Percentiles rank a stretch among this genome's conserved stretches.
phyloP scores from a whole-genome alignment of 2,797 vertebrate genomes.

The Antennarius maculatus region DNA sequence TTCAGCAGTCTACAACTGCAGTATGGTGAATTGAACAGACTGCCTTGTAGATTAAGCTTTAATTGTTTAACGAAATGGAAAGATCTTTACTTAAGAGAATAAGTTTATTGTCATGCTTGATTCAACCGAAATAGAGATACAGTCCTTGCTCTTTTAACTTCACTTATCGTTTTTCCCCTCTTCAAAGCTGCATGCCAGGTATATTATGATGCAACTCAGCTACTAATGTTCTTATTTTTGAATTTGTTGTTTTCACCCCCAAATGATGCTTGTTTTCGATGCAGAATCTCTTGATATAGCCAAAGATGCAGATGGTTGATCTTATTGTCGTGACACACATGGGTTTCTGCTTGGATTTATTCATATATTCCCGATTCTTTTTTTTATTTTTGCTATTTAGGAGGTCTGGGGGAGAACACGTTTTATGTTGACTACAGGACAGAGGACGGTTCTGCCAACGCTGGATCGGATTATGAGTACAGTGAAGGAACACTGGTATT shows the following conservation, averaged over 20 bases:
- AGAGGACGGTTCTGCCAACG: constrained; percentile 93
- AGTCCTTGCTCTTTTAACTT: too few relatives aligned
- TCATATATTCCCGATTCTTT: background rate
- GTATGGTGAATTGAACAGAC: too few relatives aligned
- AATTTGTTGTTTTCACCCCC: background rate
- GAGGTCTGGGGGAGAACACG: constrained; percentile 86
- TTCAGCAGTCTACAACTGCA: too few relatives aligned
- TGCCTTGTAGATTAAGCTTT: background rate
- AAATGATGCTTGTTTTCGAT: too few relatives aligned
- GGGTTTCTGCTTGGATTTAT: background rate
- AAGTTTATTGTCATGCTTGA: too few relatives aligned
- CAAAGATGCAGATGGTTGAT: background rate
- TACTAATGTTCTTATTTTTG: too few relatives aligned
- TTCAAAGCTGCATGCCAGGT: too few relatives aligned
- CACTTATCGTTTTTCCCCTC: too few relatives aligned
- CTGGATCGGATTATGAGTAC: constrained; percentile 88
- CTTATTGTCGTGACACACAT: background rate
- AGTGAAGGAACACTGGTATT: constrained; percentile 93
- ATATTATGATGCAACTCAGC: too few relatives aligned
- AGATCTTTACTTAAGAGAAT: too few relatives aligned
- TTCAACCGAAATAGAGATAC: too few relatives aligned
- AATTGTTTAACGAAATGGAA: too few relatives aligned
- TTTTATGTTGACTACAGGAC: constrained; percentile 97
- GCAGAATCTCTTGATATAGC: background rate
- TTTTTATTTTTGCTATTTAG: constrained; percentile 42